A percentile compares a stretch with the other conserved stretches of the same genome.
These are phyloP conservation scores for Tetrapedia diversipes DNA, from an alignment of 2,888 invertebrate species.

Conservation along the genomic window DNA sequence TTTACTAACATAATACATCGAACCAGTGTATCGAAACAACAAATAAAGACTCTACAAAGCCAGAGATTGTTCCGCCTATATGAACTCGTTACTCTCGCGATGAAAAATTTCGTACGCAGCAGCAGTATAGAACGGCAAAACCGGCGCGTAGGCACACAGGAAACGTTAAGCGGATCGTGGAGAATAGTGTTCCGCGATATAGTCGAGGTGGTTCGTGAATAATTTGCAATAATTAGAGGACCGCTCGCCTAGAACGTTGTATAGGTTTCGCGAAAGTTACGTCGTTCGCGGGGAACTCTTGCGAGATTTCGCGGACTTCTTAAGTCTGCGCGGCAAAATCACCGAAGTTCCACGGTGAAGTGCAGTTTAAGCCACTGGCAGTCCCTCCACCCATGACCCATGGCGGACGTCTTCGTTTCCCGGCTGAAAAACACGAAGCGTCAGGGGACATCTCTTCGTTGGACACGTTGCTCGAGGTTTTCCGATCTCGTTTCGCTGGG, in stretches of 20 bases:
- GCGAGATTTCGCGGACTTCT: constrained; percentile 7
- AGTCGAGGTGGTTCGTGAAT: constrained; percentile 48
- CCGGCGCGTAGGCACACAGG: not conserved
- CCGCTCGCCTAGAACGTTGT: constrained; percentile 26
- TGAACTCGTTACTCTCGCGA: not conserved
- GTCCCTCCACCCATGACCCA: no score
- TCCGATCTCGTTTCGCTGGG: not conserved
- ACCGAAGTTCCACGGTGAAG: not conserved
- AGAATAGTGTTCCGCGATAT: constrained; percentile 6
- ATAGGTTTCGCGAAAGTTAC: constrained; percentile 41
- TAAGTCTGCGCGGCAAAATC: constrained; percentile 18
- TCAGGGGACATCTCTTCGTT: not conserved
- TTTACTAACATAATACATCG: no score
- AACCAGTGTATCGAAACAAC: no score
- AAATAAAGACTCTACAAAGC: no score
- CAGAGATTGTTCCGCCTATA: not conserved
- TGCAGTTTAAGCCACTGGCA: not conserved
- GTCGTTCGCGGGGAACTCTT: constrained; percentile 11
- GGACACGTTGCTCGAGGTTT: no score
- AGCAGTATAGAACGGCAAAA: not conserved
- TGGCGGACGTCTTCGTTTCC: no score
- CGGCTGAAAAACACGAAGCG: not conserved
- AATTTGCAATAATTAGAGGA: constrained; percentile 56
- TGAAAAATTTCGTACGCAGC: constrained; percentile 23
- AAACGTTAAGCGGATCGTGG: constrained; percentile 54